phyloP scores from a whole-genome alignment of 2,797 vertebrate species.

The Sorex maritimensis region DNA sequence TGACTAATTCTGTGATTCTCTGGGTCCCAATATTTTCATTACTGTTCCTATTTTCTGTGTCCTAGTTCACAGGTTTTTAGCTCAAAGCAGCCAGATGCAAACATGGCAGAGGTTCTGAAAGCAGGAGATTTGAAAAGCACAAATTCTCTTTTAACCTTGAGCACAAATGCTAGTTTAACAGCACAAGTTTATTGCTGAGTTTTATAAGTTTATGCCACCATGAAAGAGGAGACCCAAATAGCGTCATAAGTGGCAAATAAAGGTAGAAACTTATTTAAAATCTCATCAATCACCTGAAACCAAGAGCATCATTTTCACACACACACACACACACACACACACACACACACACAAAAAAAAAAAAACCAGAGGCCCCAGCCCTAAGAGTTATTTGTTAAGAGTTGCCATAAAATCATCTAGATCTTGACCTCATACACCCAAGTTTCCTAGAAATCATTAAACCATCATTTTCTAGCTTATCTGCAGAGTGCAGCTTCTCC shows the following conservation, averaged over 20 bases:
- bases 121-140: slow-evolving; percentile 17
- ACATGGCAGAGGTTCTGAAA: slow-evolving; percentile 55
- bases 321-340: background rate
- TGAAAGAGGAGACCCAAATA: background rate
- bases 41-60: slow-evolving; percentile 52
- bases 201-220: background rate
- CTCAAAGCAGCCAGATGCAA: slow-evolving; percentile 63
- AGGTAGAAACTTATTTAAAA: slow-evolving; percentile 37
- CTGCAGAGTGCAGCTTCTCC: background rate
- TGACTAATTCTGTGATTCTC: slow-evolving; percentile 64
- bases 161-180: background rate
- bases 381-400: slow-evolving; percentile 58
- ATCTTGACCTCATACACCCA: background rate
- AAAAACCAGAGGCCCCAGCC: background rate
- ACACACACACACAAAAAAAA: no score
- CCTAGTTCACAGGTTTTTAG: slow-evolving; percentile 61
- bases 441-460: slow-evolving; percentile 47
- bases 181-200: slow-evolving; percentile 42
- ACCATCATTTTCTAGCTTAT: slow-evolving; percentile 23
- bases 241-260: slow-evolving; percentile 16
- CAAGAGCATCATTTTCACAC: slow-evolving; percentile 38
- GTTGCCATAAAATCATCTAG: slow-evolving; percentile 26
- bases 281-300: slow-evolving; percentile 60
- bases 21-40: slow-evolving; percentile 58
- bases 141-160: background rate